Percentiles rank a stretch among this genome's conserved stretches.
These are phyloP conservation scores for Brenthis ino DNA, from an alignment of 2,888 invertebrate genomes.

Conservation along the genomic window DNA sequence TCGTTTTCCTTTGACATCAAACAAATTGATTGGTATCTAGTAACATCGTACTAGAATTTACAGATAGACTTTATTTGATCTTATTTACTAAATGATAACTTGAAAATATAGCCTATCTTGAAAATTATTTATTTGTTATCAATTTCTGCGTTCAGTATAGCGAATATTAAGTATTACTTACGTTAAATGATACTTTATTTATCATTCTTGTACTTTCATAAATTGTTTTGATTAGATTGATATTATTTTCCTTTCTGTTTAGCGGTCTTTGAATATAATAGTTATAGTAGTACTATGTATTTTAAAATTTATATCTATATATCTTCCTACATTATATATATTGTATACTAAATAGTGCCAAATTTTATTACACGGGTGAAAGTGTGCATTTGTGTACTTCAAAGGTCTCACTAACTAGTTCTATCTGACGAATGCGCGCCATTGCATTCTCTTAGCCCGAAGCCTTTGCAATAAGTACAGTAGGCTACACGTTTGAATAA, in stretches of 20 bases:
- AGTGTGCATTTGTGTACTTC: slow-evolving; percentile 12
- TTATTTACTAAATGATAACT: slow-evolving; percentile 39
- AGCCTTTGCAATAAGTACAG: slow-evolving; percentile 38
- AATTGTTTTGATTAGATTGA: slow-evolving; percentile 10
- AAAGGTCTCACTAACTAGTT: slow-evolving; percentile 46
- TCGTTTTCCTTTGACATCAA: slow-evolving; percentile 39
- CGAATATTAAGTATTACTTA: slow-evolving; percentile 24
- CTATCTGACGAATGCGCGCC: slow-evolving; percentile 52
- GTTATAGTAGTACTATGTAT: too few relatives aligned
- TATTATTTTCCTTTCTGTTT: slow-evolving; percentile 2
- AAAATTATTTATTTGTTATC: slow-evolving; percentile 31
- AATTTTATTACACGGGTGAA: too few relatives aligned
- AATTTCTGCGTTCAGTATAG: slow-evolving; percentile 15
- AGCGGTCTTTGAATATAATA: too few relatives aligned
- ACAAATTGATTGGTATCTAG: slow-evolving; percentile 43
- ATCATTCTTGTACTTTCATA: slow-evolving; percentile 7
- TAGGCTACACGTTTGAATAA: slow-evolving; percentile 22
- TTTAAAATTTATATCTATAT: too few relatives aligned
- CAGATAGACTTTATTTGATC: slow-evolving; percentile 35
- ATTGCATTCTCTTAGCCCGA: slow-evolving; percentile 47
- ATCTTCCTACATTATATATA: too few relatives aligned
- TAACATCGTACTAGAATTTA: slow-evolving; percentile 37
- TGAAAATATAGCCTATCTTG: slow-evolving; percentile 33
- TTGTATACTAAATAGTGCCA: too few relatives aligned
- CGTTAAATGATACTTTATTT: slow-evolving; percentile 19